Evolutionary conservation across 2,888 invertebrate genomes (phyloP).

Genomic region (Monopis laevigella): DNA sequence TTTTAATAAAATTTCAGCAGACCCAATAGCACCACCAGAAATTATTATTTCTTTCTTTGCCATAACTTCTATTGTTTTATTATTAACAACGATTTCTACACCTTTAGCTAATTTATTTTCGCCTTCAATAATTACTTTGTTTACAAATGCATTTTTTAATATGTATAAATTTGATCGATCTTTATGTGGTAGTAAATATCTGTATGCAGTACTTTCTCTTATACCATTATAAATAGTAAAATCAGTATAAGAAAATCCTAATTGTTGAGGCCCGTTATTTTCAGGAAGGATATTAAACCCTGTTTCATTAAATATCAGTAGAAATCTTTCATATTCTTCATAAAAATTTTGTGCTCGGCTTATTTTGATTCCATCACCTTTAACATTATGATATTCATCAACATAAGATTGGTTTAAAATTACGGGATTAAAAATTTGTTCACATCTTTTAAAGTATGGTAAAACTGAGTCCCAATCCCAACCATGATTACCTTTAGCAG

Average conservation of each 20-base stretch:
- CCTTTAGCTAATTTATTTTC: constrained; percentile 15
- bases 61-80: constrained; percentile 23
- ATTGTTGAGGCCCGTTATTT: constrained; percentile 7
- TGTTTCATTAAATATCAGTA: constrained; percentile 7
- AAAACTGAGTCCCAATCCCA: constrained; percentile 69
- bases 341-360: constrained; percentile 6
- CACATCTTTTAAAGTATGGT: constrained; percentile 25
- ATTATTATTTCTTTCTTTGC: constrained; percentile 43
- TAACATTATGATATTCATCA: constrained; percentile 1
- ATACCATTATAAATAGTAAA: constrained; percentile 3
- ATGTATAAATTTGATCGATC: constrained; percentile 16
- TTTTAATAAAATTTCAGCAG: constrained; percentile 41
- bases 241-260: constrained; percentile 8
- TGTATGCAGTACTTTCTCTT: constrained; percentile 8
- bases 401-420: constrained; percentile 19
- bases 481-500: constrained; percentile 49
- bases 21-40: constrained; percentile 40
- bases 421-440: constrained; percentile 21
- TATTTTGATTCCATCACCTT: background rate
- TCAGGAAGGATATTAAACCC: constrained; percentile 6
- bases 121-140: constrained; percentile 16
- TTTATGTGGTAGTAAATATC: constrained; percentile 13
- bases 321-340: background rate
- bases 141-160: constrained; percentile 14
- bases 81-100: constrained; percentile 14